phyloP scores from a whole-genome alignment of 2,888 invertebrate genomes.

The Hirtodrosophila cameraria region DNA sequence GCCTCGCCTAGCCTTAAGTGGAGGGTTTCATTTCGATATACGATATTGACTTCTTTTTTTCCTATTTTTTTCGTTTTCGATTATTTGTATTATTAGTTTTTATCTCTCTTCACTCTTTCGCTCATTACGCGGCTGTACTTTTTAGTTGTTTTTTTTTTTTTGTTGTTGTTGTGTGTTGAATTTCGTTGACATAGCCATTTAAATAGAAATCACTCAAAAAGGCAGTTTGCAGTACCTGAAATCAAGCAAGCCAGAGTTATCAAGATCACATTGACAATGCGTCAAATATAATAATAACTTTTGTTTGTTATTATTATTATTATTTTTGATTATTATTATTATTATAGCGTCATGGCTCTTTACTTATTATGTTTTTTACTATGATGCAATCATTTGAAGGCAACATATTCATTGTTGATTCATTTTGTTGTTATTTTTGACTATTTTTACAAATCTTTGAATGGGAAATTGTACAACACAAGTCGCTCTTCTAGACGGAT shows the following conservation, averaged over 20 bases:
- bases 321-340: constrained; percentile 17
- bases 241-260: constrained; percentile 54
- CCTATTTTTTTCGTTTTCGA: constrained; percentile 22
- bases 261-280: constrained; percentile 80
- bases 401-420: constrained; percentile 25
- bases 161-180: constrained; percentile 67
- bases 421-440: constrained; percentile 2
- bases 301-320: constrained; percentile 31
- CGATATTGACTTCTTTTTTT: constrained; percentile 41
- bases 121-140: constrained; percentile 62
- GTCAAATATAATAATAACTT: constrained; percentile 77
- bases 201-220: constrained; percentile 79
- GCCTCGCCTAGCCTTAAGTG: constrained; percentile 74
- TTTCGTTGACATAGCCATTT: constrained; percentile 81
- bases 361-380: constrained; percentile 62
- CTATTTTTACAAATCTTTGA: constrained; percentile 14
- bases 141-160: constrained; percentile 65
- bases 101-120: constrained; percentile 73
- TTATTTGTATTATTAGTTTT: constrained; percentile 68
- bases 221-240: constrained; percentile 9
- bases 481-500: constrained; percentile 42
- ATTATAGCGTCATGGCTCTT: constrained; percentile 48
- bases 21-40: constrained; percentile 73
- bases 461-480: constrained; percentile 12
- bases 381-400: constrained; percentile 75